Conservation (phyloP, 37 sponge, comb jelly and placozoan species). For the Trichoplax adhaerens region DNA sequence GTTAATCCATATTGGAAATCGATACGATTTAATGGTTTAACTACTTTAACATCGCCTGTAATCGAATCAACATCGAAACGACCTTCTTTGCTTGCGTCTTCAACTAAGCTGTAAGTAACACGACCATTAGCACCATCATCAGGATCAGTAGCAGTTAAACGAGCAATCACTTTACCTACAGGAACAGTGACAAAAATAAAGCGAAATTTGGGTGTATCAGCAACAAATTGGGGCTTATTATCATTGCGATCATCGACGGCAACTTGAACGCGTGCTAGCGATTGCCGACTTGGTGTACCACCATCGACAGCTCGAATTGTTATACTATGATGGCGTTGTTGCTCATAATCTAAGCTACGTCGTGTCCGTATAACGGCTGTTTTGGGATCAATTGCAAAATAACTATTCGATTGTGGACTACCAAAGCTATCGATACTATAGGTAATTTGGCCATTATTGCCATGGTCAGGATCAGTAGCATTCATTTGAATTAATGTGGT, state of each 20-base stretch:
- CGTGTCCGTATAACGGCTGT: neutral
- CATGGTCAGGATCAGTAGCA: slow-evolving; percentile 53
- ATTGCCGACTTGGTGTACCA: neutral
- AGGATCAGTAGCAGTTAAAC: slow-evolving; percentile 18
- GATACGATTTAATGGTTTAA: no score
- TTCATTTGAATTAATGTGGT: slow-evolving; percentile 11
- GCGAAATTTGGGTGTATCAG: neutral
- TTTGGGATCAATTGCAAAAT: no score
- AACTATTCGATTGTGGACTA: neutral
- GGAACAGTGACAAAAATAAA: slow-evolving; percentile 10
- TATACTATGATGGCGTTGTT: slow-evolving; percentile 3
- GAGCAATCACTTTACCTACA: slow-evolving; percentile 1
- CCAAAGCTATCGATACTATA: slow-evolving; percentile 16
- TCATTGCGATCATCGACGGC: slow-evolving; percentile 14
- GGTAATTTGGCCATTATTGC: slow-evolving; percentile 16
- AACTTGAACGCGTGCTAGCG: no score
- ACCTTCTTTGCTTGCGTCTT: neutral
- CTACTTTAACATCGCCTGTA: no score
- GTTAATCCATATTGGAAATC: slow-evolving; percentile 7
- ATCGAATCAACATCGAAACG: no score
- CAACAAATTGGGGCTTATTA: slow-evolving; percentile 34
- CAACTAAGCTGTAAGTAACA: slow-evolving; percentile 9
- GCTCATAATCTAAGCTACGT: neutral
- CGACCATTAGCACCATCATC: slow-evolving; percentile 23
- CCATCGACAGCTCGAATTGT: slow-evolving; percentile 13